phyloP scores from a whole-genome alignment of 2,797 vertebrate genomes.

The Centropyge bicolor region DNA sequence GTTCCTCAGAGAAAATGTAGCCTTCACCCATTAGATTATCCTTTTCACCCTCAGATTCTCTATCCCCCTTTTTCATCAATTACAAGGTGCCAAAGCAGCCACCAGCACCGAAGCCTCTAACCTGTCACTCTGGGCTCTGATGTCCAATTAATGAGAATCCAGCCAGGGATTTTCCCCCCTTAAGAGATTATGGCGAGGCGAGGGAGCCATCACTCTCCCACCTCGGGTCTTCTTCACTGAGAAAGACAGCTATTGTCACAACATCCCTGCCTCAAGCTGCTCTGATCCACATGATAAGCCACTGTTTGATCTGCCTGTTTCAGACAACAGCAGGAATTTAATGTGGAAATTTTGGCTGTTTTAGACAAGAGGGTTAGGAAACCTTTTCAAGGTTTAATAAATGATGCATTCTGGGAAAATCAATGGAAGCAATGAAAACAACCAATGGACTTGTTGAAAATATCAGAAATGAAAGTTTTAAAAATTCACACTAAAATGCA shows the following conservation, averaged over 20 bases:
- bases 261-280: conserved; percentile 58
- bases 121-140: conserved; percentile 67
- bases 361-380: not conserved
- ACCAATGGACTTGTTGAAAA: too few relatives aligned
- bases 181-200: conserved; percentile 62
- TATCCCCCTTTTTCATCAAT: conserved; percentile 36
- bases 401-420: conserved; percentile 8
- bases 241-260: conserved; percentile 71
- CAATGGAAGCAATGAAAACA: not conserved
- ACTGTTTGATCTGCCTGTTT: conserved; percentile 49
- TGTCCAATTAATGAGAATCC: conserved; percentile 75
- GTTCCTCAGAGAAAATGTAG: conserved; percentile 3
- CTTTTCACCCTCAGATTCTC: conserved; percentile 33
- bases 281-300: conserved; percentile 56
- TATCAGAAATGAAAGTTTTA: not conserved
- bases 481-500: not conserved
- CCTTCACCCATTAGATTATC: conserved; percentile 2
- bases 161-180: conserved; percentile 51
- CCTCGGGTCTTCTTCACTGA: conserved; percentile 53
- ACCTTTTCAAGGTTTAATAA: conserved; percentile 33
- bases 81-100: conserved; percentile 56
- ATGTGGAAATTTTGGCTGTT: conserved; percentile 13
- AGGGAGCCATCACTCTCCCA: conserved; percentile 62
- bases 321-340: conserved; percentile 33
- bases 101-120: conserved; percentile 53